These are phyloP conservation scores for Gasteruption jaculator DNA, from an alignment of 2,888 invertebrate genomes.

Conservation along the genomic window DNA sequence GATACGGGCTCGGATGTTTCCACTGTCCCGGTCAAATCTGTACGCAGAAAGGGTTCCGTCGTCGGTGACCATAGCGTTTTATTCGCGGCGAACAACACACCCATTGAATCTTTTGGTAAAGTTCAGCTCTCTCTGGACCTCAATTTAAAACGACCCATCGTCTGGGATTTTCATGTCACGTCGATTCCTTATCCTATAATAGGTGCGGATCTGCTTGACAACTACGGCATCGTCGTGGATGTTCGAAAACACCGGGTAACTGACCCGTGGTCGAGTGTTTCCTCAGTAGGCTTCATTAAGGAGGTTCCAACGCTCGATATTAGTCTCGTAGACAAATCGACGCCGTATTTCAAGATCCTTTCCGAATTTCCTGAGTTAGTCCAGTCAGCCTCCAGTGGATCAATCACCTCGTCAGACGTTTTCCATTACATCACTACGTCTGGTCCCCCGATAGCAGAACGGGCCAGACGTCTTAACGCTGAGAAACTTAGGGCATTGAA, in stretches of 20 bases:
- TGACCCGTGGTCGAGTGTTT: constrained; percentile 14
- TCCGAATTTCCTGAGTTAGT: constrained; percentile 14
- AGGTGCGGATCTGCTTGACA: constrained; percentile 36
- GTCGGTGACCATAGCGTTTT: constrained; percentile 27
- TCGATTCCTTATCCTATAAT: constrained; percentile 38
- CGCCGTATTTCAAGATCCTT: constrained; percentile 14
- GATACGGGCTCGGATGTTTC: constrained; percentile 6
- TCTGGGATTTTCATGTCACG: constrained; percentile 36
- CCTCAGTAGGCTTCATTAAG: constrained; percentile 2
- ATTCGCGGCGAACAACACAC: constrained; percentile 37
- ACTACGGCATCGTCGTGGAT: constrained; percentile 35
- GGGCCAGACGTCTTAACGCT: constrained; percentile 36
- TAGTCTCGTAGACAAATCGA: no score
- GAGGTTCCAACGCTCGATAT: no score
- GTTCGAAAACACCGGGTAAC: constrained; percentile 25
- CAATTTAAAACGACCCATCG: constrained; percentile 30
- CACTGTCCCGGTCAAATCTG: neutral
- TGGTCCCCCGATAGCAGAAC: constrained; percentile 36
- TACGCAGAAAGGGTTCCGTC: neutral
- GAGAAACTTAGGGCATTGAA: constrained; percentile 34
- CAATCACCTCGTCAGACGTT: constrained; percentile 19
- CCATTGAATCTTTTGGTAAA: constrained; percentile 35
- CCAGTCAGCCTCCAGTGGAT: constrained; percentile 7
- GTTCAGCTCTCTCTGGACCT: constrained; percentile 27
- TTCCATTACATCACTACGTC: constrained; percentile 22